A percentile compares a stretch with the other conserved stretches of the same genome.
phyloP scores from a whole-genome alignment of 23 tunicate genomes.

The Halocynthia aurantium region DNA sequence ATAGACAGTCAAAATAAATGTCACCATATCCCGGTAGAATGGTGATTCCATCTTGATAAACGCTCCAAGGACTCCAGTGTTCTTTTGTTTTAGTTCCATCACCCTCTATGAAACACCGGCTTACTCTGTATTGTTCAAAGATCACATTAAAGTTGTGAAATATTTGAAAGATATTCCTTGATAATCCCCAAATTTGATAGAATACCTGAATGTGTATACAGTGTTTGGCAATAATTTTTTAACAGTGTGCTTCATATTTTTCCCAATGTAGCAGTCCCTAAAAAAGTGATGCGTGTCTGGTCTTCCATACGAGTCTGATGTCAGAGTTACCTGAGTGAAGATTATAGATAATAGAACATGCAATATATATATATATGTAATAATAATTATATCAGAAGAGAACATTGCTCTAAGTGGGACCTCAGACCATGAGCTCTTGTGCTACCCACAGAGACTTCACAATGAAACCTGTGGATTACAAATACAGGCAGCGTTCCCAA shows the following conservation, averaged over 20 bases:
- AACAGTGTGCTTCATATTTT: slow-evolving; percentile 18
- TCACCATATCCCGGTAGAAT: slow-evolving; percentile 47
- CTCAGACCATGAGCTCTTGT: too few relatives aligned
- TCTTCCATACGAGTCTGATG: neutral
- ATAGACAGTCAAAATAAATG: neutral
- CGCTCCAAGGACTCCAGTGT: slow-evolving; percentile 95
- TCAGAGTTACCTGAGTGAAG: slow-evolving; percentile 6
- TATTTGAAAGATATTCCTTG: neutral
- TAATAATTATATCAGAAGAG: neutral
- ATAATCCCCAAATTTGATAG: neutral
- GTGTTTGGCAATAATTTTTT: slow-evolving; percentile 56
- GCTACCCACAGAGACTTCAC: too few relatives aligned
- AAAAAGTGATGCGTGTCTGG: slow-evolving; percentile 22
- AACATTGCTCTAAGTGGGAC: neutral
- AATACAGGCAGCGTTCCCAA: too few relatives aligned
- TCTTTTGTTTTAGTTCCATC: slow-evolving; percentile 7
- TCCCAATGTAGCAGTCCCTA: slow-evolving; percentile 59
- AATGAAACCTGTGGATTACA: too few relatives aligned
- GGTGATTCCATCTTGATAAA: slow-evolving; percentile 79
- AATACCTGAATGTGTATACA: slow-evolving; percentile 59
- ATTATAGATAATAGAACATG: neutral
- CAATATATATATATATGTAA: neutral
- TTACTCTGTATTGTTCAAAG: slow-evolving; percentile 19
- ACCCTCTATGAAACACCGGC: slow-evolving; percentile 31
- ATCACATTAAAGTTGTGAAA: neutral